These are phyloP conservation scores for Amphibalanus amphitrite DNA, from an alignment of 1,140 invertebrate genomes.

Conservation along the genomic window DNA sequence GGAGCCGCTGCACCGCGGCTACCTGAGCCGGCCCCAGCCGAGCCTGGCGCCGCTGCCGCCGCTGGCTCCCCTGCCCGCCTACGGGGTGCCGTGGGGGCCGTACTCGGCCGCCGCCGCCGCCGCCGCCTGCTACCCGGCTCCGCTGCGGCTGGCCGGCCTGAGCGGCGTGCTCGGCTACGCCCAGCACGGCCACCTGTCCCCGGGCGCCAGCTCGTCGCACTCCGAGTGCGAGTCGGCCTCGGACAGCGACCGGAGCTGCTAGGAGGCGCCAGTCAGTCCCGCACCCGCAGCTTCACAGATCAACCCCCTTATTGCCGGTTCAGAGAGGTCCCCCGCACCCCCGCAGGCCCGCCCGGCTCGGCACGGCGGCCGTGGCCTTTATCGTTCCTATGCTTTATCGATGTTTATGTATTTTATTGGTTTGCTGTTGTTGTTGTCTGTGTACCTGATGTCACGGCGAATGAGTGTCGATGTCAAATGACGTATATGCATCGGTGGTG, in stretches of 20 bases:
- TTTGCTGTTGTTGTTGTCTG: not conserved
- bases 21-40: no score
- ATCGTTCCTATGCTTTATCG: not conserved
- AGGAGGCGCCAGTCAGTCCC: no score
- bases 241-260: not conserved
- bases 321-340: no score
- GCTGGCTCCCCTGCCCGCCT: slow-evolving; percentile 13
- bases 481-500: not conserved
- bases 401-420: not conserved
- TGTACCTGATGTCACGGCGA: not conserved
- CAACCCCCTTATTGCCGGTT: no score
- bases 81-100: slow-evolving; percentile 6
- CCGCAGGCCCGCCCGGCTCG: no score
- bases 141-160: not conserved
- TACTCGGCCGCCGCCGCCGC: no score
- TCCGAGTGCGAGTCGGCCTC: not conserved
- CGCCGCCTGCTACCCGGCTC: no score
- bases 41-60: slow-evolving; percentile 10
- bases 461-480: not conserved
- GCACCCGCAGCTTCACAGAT: no score
- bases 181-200: not conserved
- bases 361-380: no score
- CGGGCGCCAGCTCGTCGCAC: not conserved
- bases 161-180: not conserved
- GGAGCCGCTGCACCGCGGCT: slow-evolving; percentile 4